Conservation (phyloP, 2,113 vertebrate genomes). For the Corythornis cristatus region DNA sequence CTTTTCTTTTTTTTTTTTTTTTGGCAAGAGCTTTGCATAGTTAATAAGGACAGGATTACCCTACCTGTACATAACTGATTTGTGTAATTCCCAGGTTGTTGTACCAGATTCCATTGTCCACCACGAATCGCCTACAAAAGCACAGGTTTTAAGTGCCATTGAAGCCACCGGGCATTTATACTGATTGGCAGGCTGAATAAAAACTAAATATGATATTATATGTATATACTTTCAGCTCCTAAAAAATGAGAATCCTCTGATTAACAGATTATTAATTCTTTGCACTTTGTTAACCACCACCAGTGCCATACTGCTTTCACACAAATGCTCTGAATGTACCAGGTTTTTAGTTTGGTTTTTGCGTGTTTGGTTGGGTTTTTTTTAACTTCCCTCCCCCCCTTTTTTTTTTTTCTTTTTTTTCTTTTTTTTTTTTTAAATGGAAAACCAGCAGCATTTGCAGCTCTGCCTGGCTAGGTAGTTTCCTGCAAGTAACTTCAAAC, state of each 20-base stretch:
- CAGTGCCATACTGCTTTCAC: neutral
- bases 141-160: neutral
- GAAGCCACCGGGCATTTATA: neutral
- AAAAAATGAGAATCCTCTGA: neutral
- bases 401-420: too few species aligned
- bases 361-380: too few species aligned
- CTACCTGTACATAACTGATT: neutral
- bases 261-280: neutral
- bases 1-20: neutral
- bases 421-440: too few species aligned
- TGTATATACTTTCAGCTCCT: neutral
- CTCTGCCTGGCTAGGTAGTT: conserved; percentile 71
- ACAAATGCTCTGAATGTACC: neutral
- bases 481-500: conserved; percentile 75
- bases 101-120: rapidly evolving
- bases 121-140: neutral
- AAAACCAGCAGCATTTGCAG: conserved; percentile 36
- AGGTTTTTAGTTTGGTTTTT: neutral
- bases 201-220: neutral
- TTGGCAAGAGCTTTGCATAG: neutral
- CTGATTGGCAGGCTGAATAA: neutral
- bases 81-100: neutral
- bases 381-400: too few species aligned
- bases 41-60: conserved; percentile 2
- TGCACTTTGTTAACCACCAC: neutral